These are phyloP conservation scores for Oxyruncus cristatus DNA, from an alignment of 2,113 vertebrate genomes.

Conservation along the genomic window DNA sequence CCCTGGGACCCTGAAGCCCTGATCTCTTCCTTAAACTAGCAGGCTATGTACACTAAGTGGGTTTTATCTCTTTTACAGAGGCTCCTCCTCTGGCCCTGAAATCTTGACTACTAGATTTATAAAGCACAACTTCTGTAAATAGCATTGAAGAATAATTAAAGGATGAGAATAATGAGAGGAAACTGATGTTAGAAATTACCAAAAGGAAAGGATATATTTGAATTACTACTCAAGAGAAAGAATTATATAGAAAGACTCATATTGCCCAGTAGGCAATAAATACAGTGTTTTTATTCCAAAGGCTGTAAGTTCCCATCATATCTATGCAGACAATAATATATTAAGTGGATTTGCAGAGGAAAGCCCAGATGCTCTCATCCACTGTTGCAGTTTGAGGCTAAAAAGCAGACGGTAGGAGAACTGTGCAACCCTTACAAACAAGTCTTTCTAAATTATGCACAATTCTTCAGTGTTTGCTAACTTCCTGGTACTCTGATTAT, in stretches of 20 bases:
- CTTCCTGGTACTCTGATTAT: background rate
- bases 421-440: background rate
- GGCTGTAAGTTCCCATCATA: background rate
- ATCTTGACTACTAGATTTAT: background rate
- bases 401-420: background rate
- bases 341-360: background rate
- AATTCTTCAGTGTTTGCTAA: background rate
- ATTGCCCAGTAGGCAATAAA: background rate
- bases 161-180: background rate
- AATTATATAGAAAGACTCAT: background rate
- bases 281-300: background rate
- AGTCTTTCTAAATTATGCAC: background rate
- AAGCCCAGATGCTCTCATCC: background rate
- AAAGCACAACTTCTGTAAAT: background rate
- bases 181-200: background rate
- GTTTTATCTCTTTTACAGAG: background rate
- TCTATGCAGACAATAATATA: background rate
- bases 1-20: background rate
- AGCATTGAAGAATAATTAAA: background rate
- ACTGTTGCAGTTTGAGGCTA: background rate
- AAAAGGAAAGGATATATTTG: background rate
- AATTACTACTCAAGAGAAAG: background rate
- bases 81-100: background rate
- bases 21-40: background rate
- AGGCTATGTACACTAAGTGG: background rate